These are phyloP conservation scores for Lochmaea crataegi DNA, from an alignment of 2,888 invertebrate genomes.

Conservation along the genomic window DNA sequence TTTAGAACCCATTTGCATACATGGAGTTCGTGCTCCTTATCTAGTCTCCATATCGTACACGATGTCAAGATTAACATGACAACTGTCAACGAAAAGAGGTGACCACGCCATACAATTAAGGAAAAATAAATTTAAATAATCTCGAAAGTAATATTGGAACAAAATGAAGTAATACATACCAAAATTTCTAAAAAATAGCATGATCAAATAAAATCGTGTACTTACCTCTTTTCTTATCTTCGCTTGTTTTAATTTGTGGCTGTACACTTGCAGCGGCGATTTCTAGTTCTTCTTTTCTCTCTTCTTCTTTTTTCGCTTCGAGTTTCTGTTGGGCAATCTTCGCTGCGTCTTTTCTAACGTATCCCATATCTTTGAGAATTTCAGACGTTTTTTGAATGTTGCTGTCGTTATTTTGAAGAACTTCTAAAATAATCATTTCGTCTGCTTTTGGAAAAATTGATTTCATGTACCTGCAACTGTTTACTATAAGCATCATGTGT, in stretches of 20 bases:
- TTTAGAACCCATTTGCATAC: too few species aligned
- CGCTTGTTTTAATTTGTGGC: constrained; percentile 72
- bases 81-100: too few species aligned
- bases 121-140: too few species aligned
- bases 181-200: not conserved
- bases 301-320: constrained; percentile 61
- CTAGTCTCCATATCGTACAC: too few species aligned
- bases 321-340: constrained; percentile 67
- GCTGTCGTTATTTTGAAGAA: constrained; percentile 87
- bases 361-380: constrained; percentile 82
- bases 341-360: constrained; percentile 78
- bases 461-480: constrained; percentile 82
- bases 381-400: constrained; percentile 92
- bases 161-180: too few species aligned
- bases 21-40: too few species aligned
- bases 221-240: constrained; percentile 79
- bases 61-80: too few species aligned
- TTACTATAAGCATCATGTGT: constrained; percentile 42
- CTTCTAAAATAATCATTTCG: constrained; percentile 86
- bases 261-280: constrained; percentile 67
- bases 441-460: constrained; percentile 92
- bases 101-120: too few species aligned
- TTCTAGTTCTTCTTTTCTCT: constrained; percentile 45
- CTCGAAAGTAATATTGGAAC: too few species aligned
- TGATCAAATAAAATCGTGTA: constrained; percentile 22